Conservation (phyloP, 92 coral and sea anemone species). For the Ricordea florida region DNA sequence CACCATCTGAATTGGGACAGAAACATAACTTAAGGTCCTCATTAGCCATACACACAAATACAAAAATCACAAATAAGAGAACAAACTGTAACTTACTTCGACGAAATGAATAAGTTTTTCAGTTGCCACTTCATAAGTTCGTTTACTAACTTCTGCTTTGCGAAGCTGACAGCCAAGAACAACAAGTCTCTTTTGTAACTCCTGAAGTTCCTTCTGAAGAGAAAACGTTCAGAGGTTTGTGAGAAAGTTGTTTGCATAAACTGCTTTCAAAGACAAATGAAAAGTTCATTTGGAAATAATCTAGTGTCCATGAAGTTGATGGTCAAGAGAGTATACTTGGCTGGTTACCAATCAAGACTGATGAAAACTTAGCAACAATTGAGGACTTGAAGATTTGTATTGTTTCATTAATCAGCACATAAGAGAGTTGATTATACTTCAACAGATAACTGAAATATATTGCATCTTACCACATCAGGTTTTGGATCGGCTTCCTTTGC, state of each 20-base stretch:
- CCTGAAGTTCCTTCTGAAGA: constrained; percentile 83
- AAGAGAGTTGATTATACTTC: too few species aligned
- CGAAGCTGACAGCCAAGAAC: constrained; percentile 96
- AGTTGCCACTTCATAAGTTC: constrained; percentile 97
- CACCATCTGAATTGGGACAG: constrained; percentile 57
- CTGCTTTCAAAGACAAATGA: too few species aligned
- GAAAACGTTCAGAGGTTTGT: background rate
- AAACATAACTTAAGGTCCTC: background rate
- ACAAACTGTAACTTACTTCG: constrained; percentile 52
- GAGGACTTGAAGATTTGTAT: too few species aligned
- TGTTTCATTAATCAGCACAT: too few species aligned
- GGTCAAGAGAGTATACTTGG: too few species aligned
- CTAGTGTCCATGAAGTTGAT: too few species aligned
- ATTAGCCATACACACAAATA: background rate
- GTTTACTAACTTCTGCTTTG: constrained; percentile 90
- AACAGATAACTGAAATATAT: too few species aligned
- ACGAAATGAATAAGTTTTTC: constrained; percentile 89
- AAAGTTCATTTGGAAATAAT: background rate
- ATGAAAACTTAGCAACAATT: too few species aligned
- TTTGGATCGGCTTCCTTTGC: constrained; percentile 70
- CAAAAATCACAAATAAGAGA: background rate
- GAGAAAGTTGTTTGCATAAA: background rate
- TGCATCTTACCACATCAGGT: constrained; percentile 88
- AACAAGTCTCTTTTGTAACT: constrained; percentile 89
- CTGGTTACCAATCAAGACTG: too few species aligned